Evolutionary conservation across 1,140 invertebrate genomes (phyloP).

Genomic region (Chlorops oryzae): DNA sequence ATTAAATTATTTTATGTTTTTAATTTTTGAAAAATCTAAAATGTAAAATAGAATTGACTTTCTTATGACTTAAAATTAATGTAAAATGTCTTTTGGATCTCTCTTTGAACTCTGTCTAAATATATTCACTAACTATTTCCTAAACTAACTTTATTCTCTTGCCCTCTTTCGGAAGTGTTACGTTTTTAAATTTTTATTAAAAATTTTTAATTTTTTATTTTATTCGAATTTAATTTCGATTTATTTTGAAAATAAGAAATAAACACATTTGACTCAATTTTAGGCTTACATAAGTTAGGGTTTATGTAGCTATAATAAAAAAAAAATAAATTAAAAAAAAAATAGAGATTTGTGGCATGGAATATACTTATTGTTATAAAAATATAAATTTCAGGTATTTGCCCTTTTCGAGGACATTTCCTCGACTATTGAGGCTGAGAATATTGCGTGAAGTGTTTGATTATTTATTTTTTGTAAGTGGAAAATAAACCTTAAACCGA

Average conservation of each 20-base stretch:
- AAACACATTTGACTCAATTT: too few species aligned
- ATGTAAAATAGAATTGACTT: constrained; percentile 29
- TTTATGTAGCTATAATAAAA: neutral
- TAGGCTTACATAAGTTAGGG: too few species aligned
- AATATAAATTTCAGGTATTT: too few species aligned
- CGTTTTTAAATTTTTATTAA: constrained; percentile 2
- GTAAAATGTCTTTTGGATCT: constrained; percentile 47
- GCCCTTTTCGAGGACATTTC: too few species aligned
- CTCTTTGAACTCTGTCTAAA: constrained; percentile 18
- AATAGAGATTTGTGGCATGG: constrained; percentile 35
- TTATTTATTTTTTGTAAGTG: constrained; percentile 13
- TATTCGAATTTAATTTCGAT: too few species aligned
- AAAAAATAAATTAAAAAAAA: constrained; percentile 1
- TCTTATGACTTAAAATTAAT: constrained; percentile 22
- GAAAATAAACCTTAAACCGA: neutral
- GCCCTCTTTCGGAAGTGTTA: neutral
- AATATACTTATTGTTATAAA: too few species aligned
- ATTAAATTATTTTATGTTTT: constrained; percentile 5
- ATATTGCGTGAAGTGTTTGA: too few species aligned
- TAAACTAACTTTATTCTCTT: neutral
- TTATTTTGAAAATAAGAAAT: neutral
- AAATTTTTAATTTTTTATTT: neutral
- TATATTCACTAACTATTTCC: constrained; percentile 1
- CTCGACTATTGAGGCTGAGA: too few species aligned
- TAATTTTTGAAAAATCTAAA: constrained; percentile 19